Evolutionary conservation across 2,888 invertebrate species (phyloP), one percentile per base, ranked within the genome.

Genomic region (Pammene aurita): DNA sequence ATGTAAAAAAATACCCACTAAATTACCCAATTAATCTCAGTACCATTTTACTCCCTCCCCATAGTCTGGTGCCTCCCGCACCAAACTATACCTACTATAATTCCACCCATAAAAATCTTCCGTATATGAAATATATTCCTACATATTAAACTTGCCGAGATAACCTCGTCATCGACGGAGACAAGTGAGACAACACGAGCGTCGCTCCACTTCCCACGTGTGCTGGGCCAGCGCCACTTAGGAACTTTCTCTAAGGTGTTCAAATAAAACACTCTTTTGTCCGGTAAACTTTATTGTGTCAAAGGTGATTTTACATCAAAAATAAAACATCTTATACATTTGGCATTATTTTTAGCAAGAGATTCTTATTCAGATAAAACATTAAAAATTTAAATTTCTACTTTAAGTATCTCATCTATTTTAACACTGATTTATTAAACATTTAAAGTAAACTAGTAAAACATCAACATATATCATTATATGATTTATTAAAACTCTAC

Each of bases 401-500:
- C 90, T 86, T 85, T 78, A 55, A 67, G 80, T 84, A 86, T 82
- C 77, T 80, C 80, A 88, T 86, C 84, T 83, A 86, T 76, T 83
- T 79, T 84, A 62, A 73, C 72, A 72, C 46, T 70, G 69, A 71
- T 73, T 72, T 48, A 56, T 80, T 73, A 80, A 88, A 86, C 85
- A 87, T 84, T 84, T 77, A 85, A 84, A 85, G 73, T 83, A 85
- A 91, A 89, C 88, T 89, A 87, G 81, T 87, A 77, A 85, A 88
- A 89, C 86, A 89, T 89, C 83, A 89, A 90, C 88, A 89, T 82
- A 89, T 87, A 84, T 77, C 78, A 81, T 80, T 78, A 77, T 78
- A 82, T 83, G 80, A 80, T 79, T 78, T 73, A 77, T 81, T 85
- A 84, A 77, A 60, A 75, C 56, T 78, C 78, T 79, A 79, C 71